phyloP scores from a whole-genome alignment of 2,113 vertebrate genomes.

The Antechinus flavipes region DNA sequence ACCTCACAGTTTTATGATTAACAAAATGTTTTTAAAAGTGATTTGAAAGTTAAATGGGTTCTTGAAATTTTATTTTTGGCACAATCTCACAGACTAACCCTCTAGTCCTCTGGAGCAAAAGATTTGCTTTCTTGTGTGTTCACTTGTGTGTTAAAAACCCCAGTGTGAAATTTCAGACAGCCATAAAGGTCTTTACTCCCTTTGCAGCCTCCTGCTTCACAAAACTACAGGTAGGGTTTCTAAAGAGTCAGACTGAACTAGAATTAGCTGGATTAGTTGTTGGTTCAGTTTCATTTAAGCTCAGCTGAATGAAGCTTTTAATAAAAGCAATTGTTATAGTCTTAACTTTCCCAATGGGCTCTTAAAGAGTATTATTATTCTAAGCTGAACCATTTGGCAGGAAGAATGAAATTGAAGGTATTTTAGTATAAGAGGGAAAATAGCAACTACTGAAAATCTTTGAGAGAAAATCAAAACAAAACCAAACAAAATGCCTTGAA shows the following conservation, averaged over 20 bases:
- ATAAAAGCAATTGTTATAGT: slow-evolving; percentile 28
- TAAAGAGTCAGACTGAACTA: background rate
- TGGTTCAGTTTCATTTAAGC: slow-evolving; percentile 37
- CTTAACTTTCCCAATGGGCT: background rate
- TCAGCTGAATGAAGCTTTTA: slow-evolving; percentile 44
- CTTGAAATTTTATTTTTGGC: background rate
- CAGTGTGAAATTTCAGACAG: background rate
- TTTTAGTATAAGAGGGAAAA: slow-evolving; percentile 17
- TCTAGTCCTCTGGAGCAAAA: background rate
- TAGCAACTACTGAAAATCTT: background rate
- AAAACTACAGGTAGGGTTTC: background rate
- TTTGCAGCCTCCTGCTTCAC: background rate
- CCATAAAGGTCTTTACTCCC: background rate
- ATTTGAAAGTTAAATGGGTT: background rate
- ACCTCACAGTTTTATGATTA: background rate
- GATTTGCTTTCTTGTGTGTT: background rate
- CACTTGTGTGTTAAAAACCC: background rate
- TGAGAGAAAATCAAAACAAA: slow-evolving; percentile 36
- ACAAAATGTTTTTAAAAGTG: background rate
- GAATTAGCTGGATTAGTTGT: slow-evolving; percentile 42
- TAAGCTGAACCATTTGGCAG: slow-evolving; percentile 40
- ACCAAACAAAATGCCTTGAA: background rate
- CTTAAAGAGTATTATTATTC: slow-evolving; percentile 48
- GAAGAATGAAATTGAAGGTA: slow-evolving; percentile 21
- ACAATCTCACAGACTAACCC: background rate